These are phyloP conservation scores for Odontophorus gujanensis DNA, from an alignment of 2,113 vertebrate species.

Conservation along the genomic window DNA sequence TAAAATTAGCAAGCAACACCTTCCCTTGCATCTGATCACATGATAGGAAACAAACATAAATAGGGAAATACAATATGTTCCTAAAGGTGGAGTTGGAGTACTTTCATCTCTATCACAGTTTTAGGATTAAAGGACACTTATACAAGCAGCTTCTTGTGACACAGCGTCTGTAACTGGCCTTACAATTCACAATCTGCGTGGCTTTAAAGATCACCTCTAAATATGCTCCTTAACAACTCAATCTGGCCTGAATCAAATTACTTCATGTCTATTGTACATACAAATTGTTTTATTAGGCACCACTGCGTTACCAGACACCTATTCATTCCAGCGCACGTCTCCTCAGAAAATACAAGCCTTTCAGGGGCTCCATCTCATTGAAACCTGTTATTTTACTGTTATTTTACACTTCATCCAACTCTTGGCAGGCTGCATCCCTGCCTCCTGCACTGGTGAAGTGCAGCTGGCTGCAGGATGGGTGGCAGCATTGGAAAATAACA, in stretches of 20 bases:
- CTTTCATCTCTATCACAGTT: not conserved
- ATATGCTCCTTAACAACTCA: not conserved
- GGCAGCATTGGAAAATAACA: not conserved
- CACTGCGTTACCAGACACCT: not conserved
- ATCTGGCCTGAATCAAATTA: not conserved
- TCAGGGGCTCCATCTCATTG: not conserved
- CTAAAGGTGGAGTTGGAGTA: conserved; percentile 28
- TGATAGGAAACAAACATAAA: conserved; percentile 64
- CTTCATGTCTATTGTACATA: not conserved
- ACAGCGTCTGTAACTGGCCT: not conserved
- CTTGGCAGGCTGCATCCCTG: not conserved
- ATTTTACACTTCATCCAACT: not conserved
- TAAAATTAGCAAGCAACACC: conserved; percentile 64
- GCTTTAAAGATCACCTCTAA: not conserved
- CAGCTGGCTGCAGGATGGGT: not conserved
- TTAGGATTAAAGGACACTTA: conserved; percentile 37
- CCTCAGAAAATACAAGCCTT: not conserved
- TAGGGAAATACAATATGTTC: conserved; percentile 62
- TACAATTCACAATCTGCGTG: not conserved
- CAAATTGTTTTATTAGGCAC: not conserved
- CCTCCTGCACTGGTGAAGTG: not conserved
- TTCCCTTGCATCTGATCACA: conserved; percentile 46
- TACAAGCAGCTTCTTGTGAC: not conserved
- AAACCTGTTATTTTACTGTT: not conserved
- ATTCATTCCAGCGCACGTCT: not conserved